Evolutionary conservation across 2,797 vertebrate genomes (phyloP).

Genomic region (Megaceryle alcyon): DNA sequence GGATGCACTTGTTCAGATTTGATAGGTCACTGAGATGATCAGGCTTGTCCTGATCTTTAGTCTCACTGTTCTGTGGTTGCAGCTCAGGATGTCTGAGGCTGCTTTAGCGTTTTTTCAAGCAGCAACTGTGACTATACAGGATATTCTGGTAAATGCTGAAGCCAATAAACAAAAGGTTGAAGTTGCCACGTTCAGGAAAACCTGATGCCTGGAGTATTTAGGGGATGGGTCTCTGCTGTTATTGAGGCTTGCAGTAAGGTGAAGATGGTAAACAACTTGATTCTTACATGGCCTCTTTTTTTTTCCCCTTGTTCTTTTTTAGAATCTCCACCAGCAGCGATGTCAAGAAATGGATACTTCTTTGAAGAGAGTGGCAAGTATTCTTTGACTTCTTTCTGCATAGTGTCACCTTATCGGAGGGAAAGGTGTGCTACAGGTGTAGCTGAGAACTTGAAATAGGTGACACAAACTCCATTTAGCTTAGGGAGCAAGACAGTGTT

Average conservation of each 20-base stretch:
- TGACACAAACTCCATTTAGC: not conserved
- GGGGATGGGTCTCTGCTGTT: not conserved
- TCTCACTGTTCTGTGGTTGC: not conserved
- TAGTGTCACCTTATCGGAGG: not conserved
- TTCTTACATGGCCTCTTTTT: not conserved
- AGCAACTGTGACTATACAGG: not conserved
- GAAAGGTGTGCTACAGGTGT: not conserved
- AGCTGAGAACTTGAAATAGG: not conserved
- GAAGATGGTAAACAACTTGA: not conserved
- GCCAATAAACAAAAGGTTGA: not conserved
- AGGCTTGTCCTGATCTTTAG: not conserved
- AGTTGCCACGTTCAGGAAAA: not conserved
- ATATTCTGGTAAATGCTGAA: not conserved
- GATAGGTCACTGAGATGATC: not conserved
- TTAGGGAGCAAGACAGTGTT: not conserved
- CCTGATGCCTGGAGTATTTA: not conserved
- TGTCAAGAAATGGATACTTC: constrained; percentile 94
- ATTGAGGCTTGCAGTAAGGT: not conserved
- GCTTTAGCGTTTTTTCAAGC: not conserved
- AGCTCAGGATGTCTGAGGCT: not conserved
- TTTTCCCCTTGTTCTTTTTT: not conserved
- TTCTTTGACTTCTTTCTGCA: not conserved
- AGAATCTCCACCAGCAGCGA: constrained; percentile 89
- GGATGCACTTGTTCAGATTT: not conserved
- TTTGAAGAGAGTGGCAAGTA: constrained; percentile 95